Evolutionary conservation across 30 jellyfish, hydroid and myxozoan genomes (phyloP).

Genomic region (Pelagia noctiluca): DNA sequence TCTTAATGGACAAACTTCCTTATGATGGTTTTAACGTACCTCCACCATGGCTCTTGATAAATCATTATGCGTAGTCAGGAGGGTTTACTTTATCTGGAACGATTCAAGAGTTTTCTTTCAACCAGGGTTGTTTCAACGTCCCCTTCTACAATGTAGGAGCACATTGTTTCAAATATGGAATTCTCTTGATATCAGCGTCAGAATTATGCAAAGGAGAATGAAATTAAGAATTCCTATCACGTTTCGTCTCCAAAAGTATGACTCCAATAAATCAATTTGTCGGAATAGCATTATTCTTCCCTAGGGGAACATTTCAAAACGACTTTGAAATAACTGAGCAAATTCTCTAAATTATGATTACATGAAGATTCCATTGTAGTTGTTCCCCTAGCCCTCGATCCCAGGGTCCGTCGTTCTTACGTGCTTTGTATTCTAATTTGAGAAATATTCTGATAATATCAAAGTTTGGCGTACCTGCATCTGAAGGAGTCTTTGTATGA

Average conservation of each 20-base stretch:
- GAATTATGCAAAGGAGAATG: no score
- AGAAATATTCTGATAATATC: neutral
- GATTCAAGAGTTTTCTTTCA: no score
- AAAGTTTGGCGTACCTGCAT: constrained; percentile 4
- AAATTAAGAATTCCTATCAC: no score
- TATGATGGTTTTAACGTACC: neutral
- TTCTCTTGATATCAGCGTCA: no score
- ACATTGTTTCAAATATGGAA: no score
- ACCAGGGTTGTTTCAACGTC: no score
- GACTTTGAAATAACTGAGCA: neutral
- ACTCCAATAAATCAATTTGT: no score
- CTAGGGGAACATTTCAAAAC: neutral
- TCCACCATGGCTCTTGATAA: neutral
- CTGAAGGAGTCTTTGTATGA: constrained; percentile 53
- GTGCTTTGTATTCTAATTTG: neutral
- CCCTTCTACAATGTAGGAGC: no score
- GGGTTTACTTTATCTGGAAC: neutral
- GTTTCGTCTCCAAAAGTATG: no score
- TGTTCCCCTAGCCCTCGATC: neutral
- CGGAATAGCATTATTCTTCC: no score
- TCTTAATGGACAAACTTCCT: neutral
- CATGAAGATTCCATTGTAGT: no score
- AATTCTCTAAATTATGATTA: no score
- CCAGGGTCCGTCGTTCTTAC: neutral
- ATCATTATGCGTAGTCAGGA: neutral